Evolutionary conservation across 2,888 invertebrate genomes (phyloP).

Genomic region (Petrolisthes manimaculis): DNA sequence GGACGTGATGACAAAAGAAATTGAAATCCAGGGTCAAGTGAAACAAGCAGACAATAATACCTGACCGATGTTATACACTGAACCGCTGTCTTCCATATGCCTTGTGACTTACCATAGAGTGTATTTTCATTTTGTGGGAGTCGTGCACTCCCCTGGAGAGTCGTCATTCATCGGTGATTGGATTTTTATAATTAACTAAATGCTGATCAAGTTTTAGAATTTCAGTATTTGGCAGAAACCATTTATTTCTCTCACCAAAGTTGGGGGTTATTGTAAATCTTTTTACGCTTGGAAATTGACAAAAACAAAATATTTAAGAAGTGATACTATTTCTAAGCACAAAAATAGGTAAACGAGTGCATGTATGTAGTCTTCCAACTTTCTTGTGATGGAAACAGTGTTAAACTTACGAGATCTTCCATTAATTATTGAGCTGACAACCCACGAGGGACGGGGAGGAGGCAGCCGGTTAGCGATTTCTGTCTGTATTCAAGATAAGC

Average conservation of each 20-base stretch:
- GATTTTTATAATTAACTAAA: slow-evolving; percentile 41
- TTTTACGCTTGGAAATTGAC: slow-evolving; percentile 50
- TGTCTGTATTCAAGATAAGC: neutral
- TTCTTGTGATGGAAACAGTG: slow-evolving; percentile 59
- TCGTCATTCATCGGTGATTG: slow-evolving; percentile 44
- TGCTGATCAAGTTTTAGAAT: slow-evolving; percentile 39
- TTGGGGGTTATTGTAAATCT: slow-evolving; percentile 44
- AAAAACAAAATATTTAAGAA: slow-evolving; percentile 49
- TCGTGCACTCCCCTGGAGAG: slow-evolving; percentile 41
- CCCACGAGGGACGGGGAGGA: slow-evolving; percentile 36
- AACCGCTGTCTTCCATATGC: slow-evolving; percentile 63
- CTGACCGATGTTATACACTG: slow-evolving; percentile 58
- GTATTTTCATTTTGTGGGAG: slow-evolving; percentile 52
- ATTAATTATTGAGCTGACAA: slow-evolving; percentile 57
- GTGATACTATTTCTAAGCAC: slow-evolving; percentile 61
- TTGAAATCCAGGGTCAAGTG: slow-evolving; percentile 25
- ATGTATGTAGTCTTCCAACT: slow-evolving; percentile 62
- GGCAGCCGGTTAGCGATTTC: neutral
- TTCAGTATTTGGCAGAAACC: slow-evolving; percentile 46
- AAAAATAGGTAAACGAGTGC: slow-evolving; percentile 58
- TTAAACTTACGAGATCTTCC: slow-evolving; percentile 60
- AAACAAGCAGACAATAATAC: slow-evolving; percentile 47
- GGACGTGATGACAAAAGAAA: slow-evolving; percentile 10
- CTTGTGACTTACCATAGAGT: slow-evolving; percentile 62
- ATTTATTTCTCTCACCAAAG: slow-evolving; percentile 41